Evolutionary conservation across 2,888 invertebrate species (phyloP).

Genomic region (Agonopterix heracliana): DNA sequence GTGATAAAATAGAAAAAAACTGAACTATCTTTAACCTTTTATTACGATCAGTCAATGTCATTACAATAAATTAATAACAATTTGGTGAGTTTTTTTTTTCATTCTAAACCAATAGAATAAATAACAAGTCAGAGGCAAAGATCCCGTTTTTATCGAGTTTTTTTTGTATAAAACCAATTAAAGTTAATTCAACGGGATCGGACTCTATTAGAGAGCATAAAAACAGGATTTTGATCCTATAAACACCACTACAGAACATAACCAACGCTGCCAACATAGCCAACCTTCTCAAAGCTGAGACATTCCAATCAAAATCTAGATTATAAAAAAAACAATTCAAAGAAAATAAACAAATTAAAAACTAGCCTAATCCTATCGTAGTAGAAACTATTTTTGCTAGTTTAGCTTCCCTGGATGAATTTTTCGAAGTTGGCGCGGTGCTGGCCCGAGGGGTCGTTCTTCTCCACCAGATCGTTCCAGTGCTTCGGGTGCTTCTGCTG

Average conservation of each 20-base stretch:
- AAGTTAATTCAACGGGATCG: neutral
- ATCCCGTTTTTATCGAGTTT: neutral
- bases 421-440: constrained; percentile 79
- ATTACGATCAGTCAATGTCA: constrained; percentile 43
- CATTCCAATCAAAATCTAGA: neutral
- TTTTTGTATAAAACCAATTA: neutral
- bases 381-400: neutral
- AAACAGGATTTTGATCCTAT: neutral
- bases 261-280: too few relatives aligned
- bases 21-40: constrained; percentile 11
- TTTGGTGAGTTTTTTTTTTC: constrained; percentile 7
- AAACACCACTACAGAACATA: neutral
- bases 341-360: neutral
- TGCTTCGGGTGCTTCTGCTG: constrained; percentile 79
- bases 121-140: neutral
- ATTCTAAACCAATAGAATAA: constrained; percentile 6
- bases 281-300: neutral
- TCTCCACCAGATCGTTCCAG: constrained; percentile 81
- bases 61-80: constrained; percentile 34
- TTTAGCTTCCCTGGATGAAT: constrained; percentile 55
- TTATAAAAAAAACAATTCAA: neutral
- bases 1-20: too few relatives aligned
- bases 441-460: constrained; percentile 82
- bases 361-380: neutral
- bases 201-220: neutral